A percentile compares a stretch with the other conserved stretches of the same genome.
These are phyloP conservation scores for Hyperoodon ampullatus DNA, from an alignment of 2,113 vertebrate genomes.

Conservation along the genomic window DNA sequence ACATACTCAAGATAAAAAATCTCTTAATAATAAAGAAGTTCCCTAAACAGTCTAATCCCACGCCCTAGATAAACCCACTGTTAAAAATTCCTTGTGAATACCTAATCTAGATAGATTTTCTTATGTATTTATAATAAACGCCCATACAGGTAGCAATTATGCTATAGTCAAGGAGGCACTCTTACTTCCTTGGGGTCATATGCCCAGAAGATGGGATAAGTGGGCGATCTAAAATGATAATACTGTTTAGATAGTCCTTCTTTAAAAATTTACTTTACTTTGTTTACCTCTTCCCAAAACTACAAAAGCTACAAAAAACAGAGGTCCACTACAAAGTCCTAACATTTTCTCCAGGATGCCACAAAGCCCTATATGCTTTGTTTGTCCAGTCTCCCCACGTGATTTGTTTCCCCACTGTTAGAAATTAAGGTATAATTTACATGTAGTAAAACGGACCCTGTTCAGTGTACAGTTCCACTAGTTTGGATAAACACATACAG, in stretches of 20 bases:
- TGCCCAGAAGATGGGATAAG: neutral
- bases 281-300: neutral
- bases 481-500: neutral
- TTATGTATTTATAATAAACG: neutral
- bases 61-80: neutral
- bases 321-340: neutral
- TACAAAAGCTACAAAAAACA: neutral
- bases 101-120: neutral
- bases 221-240: neutral
- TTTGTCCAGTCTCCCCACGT: neutral
- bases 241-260: neutral
- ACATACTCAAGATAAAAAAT: neutral
- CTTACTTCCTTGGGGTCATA: neutral
- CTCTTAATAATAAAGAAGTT: neutral
- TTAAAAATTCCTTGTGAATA: neutral
- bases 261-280: neutral
- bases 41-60: neutral
- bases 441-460: neutral
- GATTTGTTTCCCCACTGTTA: neutral
- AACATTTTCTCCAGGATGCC: neutral
- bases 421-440: neutral
- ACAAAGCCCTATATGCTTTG: neutral
- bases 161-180: neutral
- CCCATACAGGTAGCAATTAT: neutral
- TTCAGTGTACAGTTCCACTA: neutral